Percentiles rank a stretch among this genome's conserved stretches.
phyloP scores from a whole-genome alignment of 2,797 vertebrate genomes.

The Anniella stebbinsi region DNA sequence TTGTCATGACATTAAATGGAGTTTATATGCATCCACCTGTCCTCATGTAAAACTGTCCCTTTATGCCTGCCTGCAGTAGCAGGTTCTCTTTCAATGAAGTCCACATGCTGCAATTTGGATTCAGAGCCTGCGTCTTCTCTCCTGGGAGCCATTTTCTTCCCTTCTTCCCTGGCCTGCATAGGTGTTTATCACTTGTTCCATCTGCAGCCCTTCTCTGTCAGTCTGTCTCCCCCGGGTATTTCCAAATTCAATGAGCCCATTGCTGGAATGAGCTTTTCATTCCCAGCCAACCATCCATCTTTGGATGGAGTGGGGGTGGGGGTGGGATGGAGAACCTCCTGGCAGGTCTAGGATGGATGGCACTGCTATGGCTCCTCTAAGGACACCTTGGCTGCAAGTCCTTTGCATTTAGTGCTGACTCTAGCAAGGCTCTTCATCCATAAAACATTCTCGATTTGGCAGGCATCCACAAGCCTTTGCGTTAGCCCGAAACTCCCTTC shows the following conservation, averaged over 20 bases:
- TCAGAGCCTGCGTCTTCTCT: constrained; percentile 19
- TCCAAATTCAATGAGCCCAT: not conserved
- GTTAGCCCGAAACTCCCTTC: not conserved
- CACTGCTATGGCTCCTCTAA: not conserved
- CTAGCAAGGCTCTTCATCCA: not conserved
- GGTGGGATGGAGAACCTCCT: not conserved
- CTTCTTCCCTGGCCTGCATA: not conserved
- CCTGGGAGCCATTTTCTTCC: not conserved
- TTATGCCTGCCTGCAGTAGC: fast-evolving
- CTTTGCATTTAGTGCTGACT: constrained; percentile 1
- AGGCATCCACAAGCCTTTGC: not conserved
- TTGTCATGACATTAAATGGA: not conserved
- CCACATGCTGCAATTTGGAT: constrained; percentile 20
- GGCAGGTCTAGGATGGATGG: not conserved
- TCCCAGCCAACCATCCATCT: not conserved
- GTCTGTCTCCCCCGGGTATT: fast-evolving
- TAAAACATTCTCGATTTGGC: not conserved
- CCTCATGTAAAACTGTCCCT: not conserved
- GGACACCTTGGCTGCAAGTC: not conserved
- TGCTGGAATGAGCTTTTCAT: not conserved
- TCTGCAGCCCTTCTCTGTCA: not conserved
- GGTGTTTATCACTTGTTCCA: not conserved
- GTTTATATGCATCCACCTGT: not conserved
- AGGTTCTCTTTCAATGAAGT: not conserved
- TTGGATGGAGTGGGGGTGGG: not conserved